Percentiles rank a stretch among this genome's conserved stretches.
Conservation (phyloP, 2,113 vertebrate species). For the Pampusana beccarii region DNA sequence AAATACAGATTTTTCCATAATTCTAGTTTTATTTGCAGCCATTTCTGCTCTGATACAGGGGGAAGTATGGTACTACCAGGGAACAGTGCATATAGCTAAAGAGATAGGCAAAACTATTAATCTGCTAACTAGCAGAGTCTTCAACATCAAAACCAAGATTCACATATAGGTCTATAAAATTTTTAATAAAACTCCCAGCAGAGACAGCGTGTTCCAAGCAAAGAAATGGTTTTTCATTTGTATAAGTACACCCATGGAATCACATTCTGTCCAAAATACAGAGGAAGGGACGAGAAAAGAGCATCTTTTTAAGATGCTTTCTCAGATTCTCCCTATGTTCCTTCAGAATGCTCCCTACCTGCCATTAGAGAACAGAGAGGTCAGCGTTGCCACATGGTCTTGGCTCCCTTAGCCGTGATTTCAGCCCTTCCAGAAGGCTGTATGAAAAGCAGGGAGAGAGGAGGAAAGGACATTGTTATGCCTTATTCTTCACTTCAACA, state of each 20-base stretch:
- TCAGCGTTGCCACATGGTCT: neutral
- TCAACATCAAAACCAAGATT: neutral
- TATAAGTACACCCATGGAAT: neutral
- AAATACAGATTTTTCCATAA: neutral
- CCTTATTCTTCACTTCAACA: neutral
- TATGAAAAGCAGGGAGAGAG: neutral
- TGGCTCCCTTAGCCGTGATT: neutral
- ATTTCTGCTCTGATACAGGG: neutral
- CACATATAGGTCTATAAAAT: neutral
- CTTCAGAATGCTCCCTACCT: neutral
- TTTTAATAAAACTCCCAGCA: neutral
- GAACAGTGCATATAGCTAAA: neutral
- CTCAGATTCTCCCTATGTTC: neutral
- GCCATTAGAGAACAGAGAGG: neutral
- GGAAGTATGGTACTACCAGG: neutral
- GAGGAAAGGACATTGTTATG: neutral
- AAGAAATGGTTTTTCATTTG: neutral
- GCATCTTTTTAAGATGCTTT: neutral
- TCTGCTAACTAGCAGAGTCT: neutral
- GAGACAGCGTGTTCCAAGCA: neutral
- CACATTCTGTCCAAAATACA: neutral
- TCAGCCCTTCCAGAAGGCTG: neutral
- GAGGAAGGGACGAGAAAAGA: neutral
- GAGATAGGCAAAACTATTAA: neutral
- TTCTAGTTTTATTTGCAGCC: neutral